Conservation (phyloP, 1,140 invertebrate genomes). For the Himalopsyche phryganea region DNA sequence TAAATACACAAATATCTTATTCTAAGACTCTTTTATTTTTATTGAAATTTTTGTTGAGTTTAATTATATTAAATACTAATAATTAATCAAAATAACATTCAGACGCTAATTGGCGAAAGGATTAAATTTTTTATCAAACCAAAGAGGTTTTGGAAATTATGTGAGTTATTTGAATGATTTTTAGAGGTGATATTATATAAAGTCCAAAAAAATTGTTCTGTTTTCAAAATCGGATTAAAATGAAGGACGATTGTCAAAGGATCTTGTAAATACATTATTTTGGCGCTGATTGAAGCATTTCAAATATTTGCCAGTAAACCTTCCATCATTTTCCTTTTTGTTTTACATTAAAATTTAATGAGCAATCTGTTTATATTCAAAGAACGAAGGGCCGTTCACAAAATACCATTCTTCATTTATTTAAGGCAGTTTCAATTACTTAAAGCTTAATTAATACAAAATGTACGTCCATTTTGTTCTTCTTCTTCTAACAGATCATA, state of each 20-base stretch:
- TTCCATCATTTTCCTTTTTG: constrained; percentile 5
- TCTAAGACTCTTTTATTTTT: no score
- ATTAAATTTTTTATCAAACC: no score
- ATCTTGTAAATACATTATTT: background rate
- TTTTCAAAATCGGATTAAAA: no score
- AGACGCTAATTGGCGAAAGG: no score
- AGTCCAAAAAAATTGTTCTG: no score
- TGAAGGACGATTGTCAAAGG: background rate
- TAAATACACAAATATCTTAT: no score
- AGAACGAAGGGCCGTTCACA: background rate
- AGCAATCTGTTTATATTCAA: constrained; percentile 8
- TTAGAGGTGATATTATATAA: no score
- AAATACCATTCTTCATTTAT: constrained; percentile 15
- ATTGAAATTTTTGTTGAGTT: no score
- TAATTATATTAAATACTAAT: no score
- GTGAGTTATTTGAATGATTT: no score
- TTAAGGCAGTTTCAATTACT: constrained; percentile 21
- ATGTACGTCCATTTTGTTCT: constrained; percentile 12
- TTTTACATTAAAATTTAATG: constrained; percentile 14
- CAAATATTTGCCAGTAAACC: background rate
- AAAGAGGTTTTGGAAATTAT: no score
- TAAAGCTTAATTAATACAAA: constrained; percentile 23
- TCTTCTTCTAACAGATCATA: constrained; percentile 5
- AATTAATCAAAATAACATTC: no score
- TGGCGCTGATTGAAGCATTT: background rate